Conservation (phyloP, 2,888 invertebrate genomes). For the Brachynemurus nebulosus region DNA sequence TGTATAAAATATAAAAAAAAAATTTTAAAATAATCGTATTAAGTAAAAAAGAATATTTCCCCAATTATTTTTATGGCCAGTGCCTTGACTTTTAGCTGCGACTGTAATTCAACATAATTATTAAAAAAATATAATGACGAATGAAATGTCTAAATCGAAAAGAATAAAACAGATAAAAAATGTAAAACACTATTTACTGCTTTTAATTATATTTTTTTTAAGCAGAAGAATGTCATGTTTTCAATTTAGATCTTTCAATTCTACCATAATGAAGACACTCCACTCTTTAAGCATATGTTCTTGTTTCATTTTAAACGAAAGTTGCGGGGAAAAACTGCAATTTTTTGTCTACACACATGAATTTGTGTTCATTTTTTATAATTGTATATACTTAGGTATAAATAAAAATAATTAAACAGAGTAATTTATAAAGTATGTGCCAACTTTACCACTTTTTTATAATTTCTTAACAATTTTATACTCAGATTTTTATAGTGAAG, state of each 20-base stretch:
- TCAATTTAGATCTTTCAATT: not conserved
- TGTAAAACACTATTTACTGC: too few relatives aligned
- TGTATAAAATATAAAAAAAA: too few relatives aligned
- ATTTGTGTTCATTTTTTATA: too few relatives aligned
- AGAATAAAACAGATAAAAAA: not conserved
- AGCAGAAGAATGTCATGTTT: too few relatives aligned
- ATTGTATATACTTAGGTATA: too few relatives aligned
- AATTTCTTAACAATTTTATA: not conserved
- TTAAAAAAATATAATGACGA: not conserved
- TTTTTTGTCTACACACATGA: not conserved
- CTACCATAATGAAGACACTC: too few relatives aligned
- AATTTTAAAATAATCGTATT: conserved; percentile 17
- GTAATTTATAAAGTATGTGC: too few relatives aligned
- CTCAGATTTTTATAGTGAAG: too few relatives aligned
- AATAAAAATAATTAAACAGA: too few relatives aligned
- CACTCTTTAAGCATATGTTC: not conserved
- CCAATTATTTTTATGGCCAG: conserved; percentile 6
- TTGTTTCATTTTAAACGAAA: not conserved
- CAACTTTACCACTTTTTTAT: not conserved
- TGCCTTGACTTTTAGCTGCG: conserved; percentile 8
- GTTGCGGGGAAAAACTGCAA: not conserved
- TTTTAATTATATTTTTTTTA: too few relatives aligned
- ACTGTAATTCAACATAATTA: conserved; percentile 2
- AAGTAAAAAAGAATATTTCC: not conserved
- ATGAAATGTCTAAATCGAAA: not conserved